These are phyloP conservation scores for Lasioglossum pauxillum DNA, from an alignment of 2,888 invertebrate genomes.

Conservation along the genomic window DNA sequence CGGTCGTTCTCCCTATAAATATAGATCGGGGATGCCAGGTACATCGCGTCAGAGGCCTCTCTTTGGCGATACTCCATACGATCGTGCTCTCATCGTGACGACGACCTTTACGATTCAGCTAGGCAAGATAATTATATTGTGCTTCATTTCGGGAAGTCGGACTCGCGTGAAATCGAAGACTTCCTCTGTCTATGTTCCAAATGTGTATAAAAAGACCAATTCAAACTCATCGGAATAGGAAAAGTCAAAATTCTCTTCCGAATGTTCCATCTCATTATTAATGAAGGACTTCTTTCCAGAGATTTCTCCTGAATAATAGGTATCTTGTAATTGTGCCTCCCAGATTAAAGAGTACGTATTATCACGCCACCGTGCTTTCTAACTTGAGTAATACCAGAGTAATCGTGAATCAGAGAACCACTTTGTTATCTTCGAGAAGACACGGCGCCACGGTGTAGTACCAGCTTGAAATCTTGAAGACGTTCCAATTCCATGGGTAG, in stretches of 20 bases:
- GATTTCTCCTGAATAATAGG: not conserved
- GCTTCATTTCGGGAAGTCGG: constrained; percentile 55
- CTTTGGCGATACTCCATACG: constrained; percentile 78
- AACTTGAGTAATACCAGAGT: constrained; percentile 61
- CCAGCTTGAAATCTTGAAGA: constrained; percentile 61
- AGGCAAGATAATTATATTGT: constrained; percentile 60
- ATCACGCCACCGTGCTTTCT: constrained; percentile 34
- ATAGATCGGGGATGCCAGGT: constrained; percentile 77
- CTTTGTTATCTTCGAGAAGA: constrained; percentile 59
- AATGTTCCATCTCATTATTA: not conserved
- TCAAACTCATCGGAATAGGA: not conserved
- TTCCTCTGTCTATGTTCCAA: too few relatives aligned
- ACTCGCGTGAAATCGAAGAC: constrained; percentile 50
- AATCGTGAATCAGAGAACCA: constrained; percentile 57
- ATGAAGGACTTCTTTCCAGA: not conserved
- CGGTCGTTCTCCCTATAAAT: constrained; percentile 82
- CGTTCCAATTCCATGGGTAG: constrained; percentile 61
- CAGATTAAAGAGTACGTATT: constrained; percentile 1
- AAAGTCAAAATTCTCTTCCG: not conserved
- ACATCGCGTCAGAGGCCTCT: constrained; percentile 69
- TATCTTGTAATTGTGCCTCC: not conserved
- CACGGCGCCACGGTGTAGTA: constrained; percentile 60
- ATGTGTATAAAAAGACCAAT: too few relatives aligned
- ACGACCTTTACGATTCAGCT: constrained; percentile 65
- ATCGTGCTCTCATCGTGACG: constrained; percentile 63